Percentiles rank a stretch among this genome's conserved stretches.
Conservation (phyloP, 2,888 invertebrate species). For the Pachydiplax longipennis region DNA sequence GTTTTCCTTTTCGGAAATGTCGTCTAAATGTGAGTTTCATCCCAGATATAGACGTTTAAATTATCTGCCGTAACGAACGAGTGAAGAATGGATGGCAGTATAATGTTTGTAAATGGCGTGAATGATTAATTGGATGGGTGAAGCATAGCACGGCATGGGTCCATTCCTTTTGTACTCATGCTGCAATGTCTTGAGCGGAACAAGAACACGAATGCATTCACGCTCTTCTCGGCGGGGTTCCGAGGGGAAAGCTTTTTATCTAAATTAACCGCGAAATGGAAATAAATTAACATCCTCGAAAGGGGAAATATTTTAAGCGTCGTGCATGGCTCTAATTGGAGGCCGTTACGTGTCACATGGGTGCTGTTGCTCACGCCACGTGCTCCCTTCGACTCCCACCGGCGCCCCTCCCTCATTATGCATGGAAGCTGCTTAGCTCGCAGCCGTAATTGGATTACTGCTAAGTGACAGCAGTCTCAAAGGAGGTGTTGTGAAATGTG, state of each 20-base stretch:
- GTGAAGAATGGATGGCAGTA: no score
- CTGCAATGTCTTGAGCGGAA: no score
- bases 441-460: conserved; percentile 37
- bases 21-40: no score
- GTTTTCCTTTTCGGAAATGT: no score
- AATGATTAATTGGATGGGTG: no score
- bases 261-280: background rate
- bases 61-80: no score
- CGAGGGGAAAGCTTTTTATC: background rate
- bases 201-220: no score
- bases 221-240: background rate
- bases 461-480: conserved; percentile 43
- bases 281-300: background rate
- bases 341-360: background rate
- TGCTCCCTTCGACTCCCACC: background rate
- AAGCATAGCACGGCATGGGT: no score
- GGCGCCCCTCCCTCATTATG: conserved; percentile 15
- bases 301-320: background rate
- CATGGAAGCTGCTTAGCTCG: conserved; percentile 26
- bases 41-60: no score
- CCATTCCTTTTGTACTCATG: no score
- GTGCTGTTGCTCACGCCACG: background rate
- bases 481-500: conserved; percentile 6
- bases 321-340: background rate
- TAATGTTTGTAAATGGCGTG: no score